Evolutionary conservation across 1,140 invertebrate genomes (phyloP).

Genomic region (fruit fly (Drosophila melanogaster)): DNA sequence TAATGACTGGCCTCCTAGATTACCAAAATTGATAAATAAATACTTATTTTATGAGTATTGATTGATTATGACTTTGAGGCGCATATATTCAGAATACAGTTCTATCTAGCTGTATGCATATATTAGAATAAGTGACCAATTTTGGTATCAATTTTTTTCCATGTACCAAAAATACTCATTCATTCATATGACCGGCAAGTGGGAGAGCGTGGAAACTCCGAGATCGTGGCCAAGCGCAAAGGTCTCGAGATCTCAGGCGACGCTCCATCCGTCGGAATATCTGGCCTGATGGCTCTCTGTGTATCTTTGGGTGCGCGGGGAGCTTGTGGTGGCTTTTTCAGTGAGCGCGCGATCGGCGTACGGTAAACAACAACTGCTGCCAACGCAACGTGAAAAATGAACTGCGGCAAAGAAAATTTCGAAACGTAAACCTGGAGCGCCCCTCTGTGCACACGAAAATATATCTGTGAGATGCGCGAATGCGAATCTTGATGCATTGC

Average conservation of each 20-base stretch:
- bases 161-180: constrained; percentile 30
- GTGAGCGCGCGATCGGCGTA: constrained; percentile 75
- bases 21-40: neutral
- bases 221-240: constrained; percentile 22
- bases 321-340: constrained; percentile 58
- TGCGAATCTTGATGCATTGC: constrained; percentile 26
- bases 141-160: neutral
- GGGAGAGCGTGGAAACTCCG: constrained; percentile 30
- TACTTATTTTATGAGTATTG: no score
- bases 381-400: constrained; percentile 34
- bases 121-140: neutral
- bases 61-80: neutral
- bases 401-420: constrained; percentile 46
- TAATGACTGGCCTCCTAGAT: neutral
- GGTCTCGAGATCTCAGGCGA: constrained; percentile 32
- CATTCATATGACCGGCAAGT: constrained; percentile 5
- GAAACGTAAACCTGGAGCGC: constrained; percentile 45
- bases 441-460: constrained; percentile 26
- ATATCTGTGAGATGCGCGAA: constrained; percentile 42
- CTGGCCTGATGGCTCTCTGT: constrained; percentile 13
- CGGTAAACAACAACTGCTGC: constrained; percentile 73
- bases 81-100: neutral
- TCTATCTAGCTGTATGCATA: neutral
- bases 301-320: constrained; percentile 51
- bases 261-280: constrained; percentile 47